Evolutionary conservation across 2,888 invertebrate species (phyloP), one percentile per base, ranked within the genome.

Genomic region (Ochropacha duplaris): DNA sequence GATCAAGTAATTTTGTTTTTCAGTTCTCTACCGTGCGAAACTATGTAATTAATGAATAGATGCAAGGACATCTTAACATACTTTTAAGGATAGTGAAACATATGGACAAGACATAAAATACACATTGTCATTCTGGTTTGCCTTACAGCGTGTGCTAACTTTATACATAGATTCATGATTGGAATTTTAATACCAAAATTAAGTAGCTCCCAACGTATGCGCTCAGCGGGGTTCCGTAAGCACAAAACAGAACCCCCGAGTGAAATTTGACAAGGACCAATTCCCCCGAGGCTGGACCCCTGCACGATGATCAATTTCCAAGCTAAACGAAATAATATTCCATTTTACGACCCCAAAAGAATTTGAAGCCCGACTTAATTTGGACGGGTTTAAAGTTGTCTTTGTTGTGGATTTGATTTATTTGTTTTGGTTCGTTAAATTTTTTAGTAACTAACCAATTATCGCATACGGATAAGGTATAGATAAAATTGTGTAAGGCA

Each of bases 261-360:
- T 68, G 66, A 79, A 83, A 80, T 80, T 80, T 79, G 81, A 83
- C 81, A 82, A 79, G 79, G 78, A 79, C 76, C 71, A 70, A 80
- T 74, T 83, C 86, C 87, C 86, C 66, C 56, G 81, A 81, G 78
- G 71, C 71, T 66, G 57, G 72, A 68, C 74, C 79, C 77, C 67
- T 65, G 74, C 78, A 76, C 72, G 76, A 78, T 83, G 84, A 89
- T 87, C 83, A 87, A 86, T 88, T 86, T 84, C 83, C 76, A 84
- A 77, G 74, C 83, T 79, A 83, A 84, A 84, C 80, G 79, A 78
- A 84, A 86, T 87, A 85, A 87, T 86, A 86, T 84, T 82, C 77
- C 81, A 78, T 83, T 83, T 79, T 76, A 76, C 74, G 72, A 80
- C 79, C 79, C 82, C 67, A 65, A 72, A 77, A 79, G 68, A 78